Base-by-base conservation (phyloP, 1,140 invertebrate genomes). In the Meteorus sp. region DNA sequence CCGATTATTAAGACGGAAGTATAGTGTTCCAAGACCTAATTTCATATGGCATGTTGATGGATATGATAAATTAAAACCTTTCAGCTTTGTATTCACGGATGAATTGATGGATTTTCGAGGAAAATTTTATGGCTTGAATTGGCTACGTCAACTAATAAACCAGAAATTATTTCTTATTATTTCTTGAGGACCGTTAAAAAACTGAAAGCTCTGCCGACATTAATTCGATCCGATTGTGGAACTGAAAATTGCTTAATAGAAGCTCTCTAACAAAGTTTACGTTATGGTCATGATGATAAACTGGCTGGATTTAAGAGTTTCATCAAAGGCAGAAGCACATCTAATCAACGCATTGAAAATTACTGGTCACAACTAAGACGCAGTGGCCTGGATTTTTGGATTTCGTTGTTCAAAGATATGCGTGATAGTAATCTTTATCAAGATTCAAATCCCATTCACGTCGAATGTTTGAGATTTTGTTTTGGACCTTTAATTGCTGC, bases 11-110 rank as follows among this genome's bases (percentile, higher is more conserved):
- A 8, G 67, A 56, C 20, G 69, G 20, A 15, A 25, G 13, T 72
- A 71, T 47, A 47, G 13, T 19, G 39, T 35, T 3, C 44, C 17
- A 41, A 68, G 71, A 6, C 69, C 72, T 44, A 69, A 69, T 54
- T 61, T 53, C 56, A 8, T 66, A 1, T 73, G 71, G 70, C 73
- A 75, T 63, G 47, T 72, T 0, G 69, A 75, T 60, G 62, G 50
- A 0, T 71, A 70, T 59, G 69, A 73, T 47, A 73, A 74, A 52
- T 58, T 73, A 1, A 74, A 73, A 52, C 66, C 13, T 72, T 62
- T 62, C 67, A 64, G 11, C 54, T 74, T 11, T 57, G 58, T 27
- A 66, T 73, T 9, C 57, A 69, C 53, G 67, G 62, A 0, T 73
- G 68, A 31, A 70, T 54, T 9, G 52, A 54, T 17, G 23, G 52